phyloP scores from a whole-genome alignment of 92 coral and sea anemone species.

The Palythoa caribaeorum region DNA sequence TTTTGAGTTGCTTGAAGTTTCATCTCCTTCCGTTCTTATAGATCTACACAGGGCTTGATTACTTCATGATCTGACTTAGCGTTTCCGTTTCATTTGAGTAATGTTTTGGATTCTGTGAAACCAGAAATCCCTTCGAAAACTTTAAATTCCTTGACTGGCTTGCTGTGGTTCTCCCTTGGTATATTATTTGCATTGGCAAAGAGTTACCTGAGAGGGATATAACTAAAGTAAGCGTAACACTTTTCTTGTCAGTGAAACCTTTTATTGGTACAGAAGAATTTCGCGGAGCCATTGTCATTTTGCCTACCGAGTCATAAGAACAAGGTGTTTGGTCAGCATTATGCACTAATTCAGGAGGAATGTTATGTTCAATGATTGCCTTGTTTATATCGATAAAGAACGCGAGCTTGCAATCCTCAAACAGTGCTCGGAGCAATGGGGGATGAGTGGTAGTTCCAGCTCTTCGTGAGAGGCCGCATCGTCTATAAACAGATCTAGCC shows the following conservation, averaged over 20 bases:
- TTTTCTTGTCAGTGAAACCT: conserved; percentile 62
- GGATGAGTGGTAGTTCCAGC: no score
- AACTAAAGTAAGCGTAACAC: conserved; percentile 59
- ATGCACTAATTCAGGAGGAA: conserved; percentile 59
- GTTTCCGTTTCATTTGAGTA: conserved; percentile 55
- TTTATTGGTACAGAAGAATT: conserved; percentile 54
- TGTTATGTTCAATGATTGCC: neutral
- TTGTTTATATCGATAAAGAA: no score
- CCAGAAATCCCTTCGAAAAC: conserved; percentile 60
- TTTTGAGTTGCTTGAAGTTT: conserved; percentile 51
- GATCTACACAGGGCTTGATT: conserved; percentile 56
- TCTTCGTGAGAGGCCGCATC: no score
- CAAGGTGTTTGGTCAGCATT: conserved; percentile 72
- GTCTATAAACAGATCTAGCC: no score
- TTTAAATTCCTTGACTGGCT: conserved; percentile 68
- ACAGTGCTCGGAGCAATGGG: no score
- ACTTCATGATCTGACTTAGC: conserved; percentile 57
- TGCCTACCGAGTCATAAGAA: conserved; percentile 64
- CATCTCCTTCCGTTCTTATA: conserved; percentile 50
- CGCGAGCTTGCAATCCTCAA: no score
- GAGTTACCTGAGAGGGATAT: conserved; percentile 55
- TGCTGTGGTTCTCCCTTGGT: conserved; percentile 66
- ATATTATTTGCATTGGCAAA: conserved; percentile 66
- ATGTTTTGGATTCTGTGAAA: conserved; percentile 63
- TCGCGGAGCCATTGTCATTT: conserved; percentile 70